These are phyloP conservation scores for Ellobium chinense DNA, from an alignment of 2,888 invertebrate species.

Conservation along the genomic window DNA sequence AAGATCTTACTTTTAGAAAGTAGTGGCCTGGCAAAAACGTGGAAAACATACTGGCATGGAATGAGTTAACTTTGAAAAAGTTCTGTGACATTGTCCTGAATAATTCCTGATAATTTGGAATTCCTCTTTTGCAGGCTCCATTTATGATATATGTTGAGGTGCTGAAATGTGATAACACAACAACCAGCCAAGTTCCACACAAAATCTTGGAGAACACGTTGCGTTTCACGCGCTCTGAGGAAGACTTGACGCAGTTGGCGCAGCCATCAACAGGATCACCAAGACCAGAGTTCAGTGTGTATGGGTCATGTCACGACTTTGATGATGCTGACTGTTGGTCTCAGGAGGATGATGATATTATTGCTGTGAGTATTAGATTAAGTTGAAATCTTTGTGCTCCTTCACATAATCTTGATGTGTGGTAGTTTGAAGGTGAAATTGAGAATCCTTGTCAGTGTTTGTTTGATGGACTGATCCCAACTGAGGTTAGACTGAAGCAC, in stretches of 20 bases:
- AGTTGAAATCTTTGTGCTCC: too few relatives aligned
- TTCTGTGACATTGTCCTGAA: too few relatives aligned
- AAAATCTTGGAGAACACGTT: slow-evolving; percentile 84
- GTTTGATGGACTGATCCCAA: too few relatives aligned
- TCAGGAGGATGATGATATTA: slow-evolving; percentile 96
- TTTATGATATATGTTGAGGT: slow-evolving; percentile 99
- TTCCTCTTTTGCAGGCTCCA: slow-evolving; percentile 90
- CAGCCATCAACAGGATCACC: slow-evolving; percentile 60
- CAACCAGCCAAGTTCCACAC: slow-evolving; percentile 91
- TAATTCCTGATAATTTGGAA: too few relatives aligned
- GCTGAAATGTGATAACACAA: slow-evolving; percentile 90
- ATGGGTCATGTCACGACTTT: slow-evolving; percentile 69
- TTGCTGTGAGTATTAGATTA: slow-evolving; percentile 82
- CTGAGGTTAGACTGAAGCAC: too few relatives aligned
- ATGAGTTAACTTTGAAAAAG: too few relatives aligned
- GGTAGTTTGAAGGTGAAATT: too few relatives aligned
- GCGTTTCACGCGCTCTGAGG: slow-evolving; percentile 95
- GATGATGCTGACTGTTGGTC: slow-evolving; percentile 89
- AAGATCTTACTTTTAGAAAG: too few relatives aligned
- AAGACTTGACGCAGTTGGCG: slow-evolving; percentile 84
- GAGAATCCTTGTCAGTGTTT: too few relatives aligned
- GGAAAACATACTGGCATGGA: too few relatives aligned
- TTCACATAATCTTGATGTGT: too few relatives aligned
- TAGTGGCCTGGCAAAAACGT: too few relatives aligned
- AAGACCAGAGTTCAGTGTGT: slow-evolving; percentile 70